Base-by-base conservation (phyloP, 2,797 vertebrate species). In the Tamandua tetradactyla region DNA sequence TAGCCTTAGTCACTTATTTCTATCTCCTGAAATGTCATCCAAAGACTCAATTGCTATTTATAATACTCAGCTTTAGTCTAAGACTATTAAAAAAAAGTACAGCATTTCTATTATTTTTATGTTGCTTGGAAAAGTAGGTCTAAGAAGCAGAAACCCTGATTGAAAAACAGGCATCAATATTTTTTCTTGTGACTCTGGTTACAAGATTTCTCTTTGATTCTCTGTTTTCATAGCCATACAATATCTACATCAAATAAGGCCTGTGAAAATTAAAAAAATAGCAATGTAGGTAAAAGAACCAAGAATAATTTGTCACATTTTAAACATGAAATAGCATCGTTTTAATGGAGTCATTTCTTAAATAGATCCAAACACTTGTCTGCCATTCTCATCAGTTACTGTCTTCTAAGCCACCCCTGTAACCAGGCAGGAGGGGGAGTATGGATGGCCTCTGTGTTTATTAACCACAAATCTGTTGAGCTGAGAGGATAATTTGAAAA, bases 391-490 rank as follows among this genome's bases (percentile, higher is more conserved):
- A 25, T 88, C n/a, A 15, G 71, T 81, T 61, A 59, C 62, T 84
- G 0, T 1, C 37, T 79, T 55, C 20, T 75, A 17, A 35, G 14
- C 55, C 20, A 2, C 3, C 10, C 66, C 68, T 64, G 2, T 6
- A 25, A n/a, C 47, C 32, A 27, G 25, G 7, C 1, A 49, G 69
- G 42, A 80, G n/a, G 49, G 32, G 55, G 69, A 71, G 49, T 69
- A 78, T 0, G 10, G 86, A 89, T 11, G 30, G 66, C 42, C 42
- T 79, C 49, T 78, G 40, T 97, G 91, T 97, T 96, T 95, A 93
- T 94, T 84, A 94, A 94, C 83, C 83, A 92, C 95, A 95, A 69
- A 95, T 96, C 90, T 96, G 72, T 86, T 95, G 94, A 89, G 91
- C 61, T 4, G 22, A 85, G 76, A 92, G 80, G 79, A 86, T 93